Evolutionary conservation across 92 coral and sea anemone species (phyloP), one percentile per base, ranked within the genome.

Genomic region (Galaxea fascicularis): DNA sequence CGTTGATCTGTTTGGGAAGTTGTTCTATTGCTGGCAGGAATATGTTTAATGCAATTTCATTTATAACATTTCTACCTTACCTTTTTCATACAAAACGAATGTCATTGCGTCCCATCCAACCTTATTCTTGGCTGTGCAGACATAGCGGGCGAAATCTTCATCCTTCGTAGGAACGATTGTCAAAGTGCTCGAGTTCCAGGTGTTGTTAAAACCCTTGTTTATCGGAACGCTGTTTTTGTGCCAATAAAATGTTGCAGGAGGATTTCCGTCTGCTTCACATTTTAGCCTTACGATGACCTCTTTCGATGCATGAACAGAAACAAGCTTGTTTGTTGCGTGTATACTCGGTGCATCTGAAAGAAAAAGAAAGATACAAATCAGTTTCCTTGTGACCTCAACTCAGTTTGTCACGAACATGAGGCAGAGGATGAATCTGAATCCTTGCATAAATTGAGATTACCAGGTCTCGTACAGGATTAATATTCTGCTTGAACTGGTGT

Each of bases 241-340:
- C 93, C 93, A 90, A 27, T 39, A 7, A 63, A 69, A 76, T 4
- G 21, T 77, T 11, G 93, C 88, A 35, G 62, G 24, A 57, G 93
- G 93, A 65, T 90, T 90, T 29, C 88, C 93, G 59, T 44, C 65
- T 0, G 84, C 80, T 27, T 77, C 66, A 25, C 93, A 90, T 46
- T 35, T 73, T 0, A 90, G 79, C 51, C 49, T 71, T n/a, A 47
- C 39, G 18, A 71, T 31, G 14, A 53, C 60, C 49, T 86, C 88
- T 41, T 75, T 60, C 52, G 35, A 52, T 14, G 71, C 62, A 29
- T 41, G 63, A 1, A 85, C 44, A 1, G 77, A 44, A 24, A 28
- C 29, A 4, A 62, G 56, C 28, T 82, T 82, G 41, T 41, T 82
- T 30, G 88, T 28, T 31, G 27, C 10, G 21, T 63, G 67, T 30